Evolutionary conservation across 2,797 vertebrate genomes (phyloP).

Genomic region (Falco columbarius): DNA sequence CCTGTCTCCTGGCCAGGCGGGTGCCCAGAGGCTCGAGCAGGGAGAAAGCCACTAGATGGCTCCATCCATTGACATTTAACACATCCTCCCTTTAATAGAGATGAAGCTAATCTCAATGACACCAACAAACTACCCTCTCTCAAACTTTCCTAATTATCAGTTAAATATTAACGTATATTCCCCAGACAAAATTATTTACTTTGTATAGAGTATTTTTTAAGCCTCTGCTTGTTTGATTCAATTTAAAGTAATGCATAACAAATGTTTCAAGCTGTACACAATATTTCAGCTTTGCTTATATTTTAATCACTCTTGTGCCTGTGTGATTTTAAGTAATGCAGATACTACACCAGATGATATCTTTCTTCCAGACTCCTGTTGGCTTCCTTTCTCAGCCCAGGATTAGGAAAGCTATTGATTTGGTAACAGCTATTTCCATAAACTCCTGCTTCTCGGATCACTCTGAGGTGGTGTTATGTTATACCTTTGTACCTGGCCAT

Average conservation of each 20-base stretch:
- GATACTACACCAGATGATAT: not conserved
- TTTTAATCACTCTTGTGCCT: not conserved
- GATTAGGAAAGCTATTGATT: not conserved
- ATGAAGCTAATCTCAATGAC: not conserved
- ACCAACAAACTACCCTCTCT: not conserved
- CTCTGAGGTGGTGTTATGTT: not conserved
- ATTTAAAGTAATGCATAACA: not conserved
- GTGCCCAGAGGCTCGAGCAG: not conserved
- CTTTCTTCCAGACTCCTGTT: not conserved
- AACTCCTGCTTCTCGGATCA: not conserved
- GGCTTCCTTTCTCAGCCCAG: not conserved
- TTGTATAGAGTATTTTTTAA: not conserved
- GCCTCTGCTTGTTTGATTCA: not conserved
- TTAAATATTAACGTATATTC: not conserved
- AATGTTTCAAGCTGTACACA: not conserved
- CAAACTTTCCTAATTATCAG: not conserved
- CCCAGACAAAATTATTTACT: constrained; percentile 11
- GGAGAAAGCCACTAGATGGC: constrained; percentile 34
- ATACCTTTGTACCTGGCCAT: accelerated
- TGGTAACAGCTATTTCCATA: not conserved
- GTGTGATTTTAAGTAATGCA: not conserved
- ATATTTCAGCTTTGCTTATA: not conserved
- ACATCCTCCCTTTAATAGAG: not conserved
- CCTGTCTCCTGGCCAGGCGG: not conserved
- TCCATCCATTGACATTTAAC: not conserved